Conservation (phyloP, 1,140 invertebrate species). For the Ylistrum balloti region DNA sequence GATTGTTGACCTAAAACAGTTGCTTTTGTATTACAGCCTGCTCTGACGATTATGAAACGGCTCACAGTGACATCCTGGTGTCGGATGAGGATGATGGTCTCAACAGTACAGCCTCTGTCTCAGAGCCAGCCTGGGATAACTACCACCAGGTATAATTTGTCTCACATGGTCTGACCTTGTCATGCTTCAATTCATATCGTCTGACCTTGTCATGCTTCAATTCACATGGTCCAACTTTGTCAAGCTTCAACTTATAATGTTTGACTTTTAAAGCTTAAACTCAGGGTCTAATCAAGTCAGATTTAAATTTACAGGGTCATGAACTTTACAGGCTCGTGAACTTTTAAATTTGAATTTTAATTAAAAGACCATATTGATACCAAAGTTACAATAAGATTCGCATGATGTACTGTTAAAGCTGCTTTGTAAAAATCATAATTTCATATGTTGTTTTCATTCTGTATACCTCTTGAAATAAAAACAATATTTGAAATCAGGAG, state of each 20-base stretch:
- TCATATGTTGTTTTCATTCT: no score
- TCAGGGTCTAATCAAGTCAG: no score
- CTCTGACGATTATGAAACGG: conserved; percentile 61
- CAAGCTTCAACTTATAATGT: no score
- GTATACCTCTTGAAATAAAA: no score
- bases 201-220: not conserved
- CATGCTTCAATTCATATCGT: not conserved
- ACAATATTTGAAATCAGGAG: no score
- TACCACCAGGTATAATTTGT: conserved; percentile 81
- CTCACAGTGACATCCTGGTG: conserved; percentile 49
- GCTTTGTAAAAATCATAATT: not conserved
- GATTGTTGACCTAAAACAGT: no score
- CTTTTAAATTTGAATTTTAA: no score
- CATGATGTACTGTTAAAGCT: not conserved
- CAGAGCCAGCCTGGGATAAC: conserved; percentile 89
- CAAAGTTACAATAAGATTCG: not conserved
- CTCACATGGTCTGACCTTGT: not conserved
- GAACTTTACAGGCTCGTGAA: no score
- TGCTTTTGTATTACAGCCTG: conserved; percentile 45
- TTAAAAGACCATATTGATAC: no score
- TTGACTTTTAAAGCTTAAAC: no score
- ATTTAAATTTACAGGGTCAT: no score
- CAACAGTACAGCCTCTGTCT: conserved; percentile 88
- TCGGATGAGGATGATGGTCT: conserved; percentile 80
- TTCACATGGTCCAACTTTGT: no score